Evolutionary conservation across 2,797 vertebrate genomes (phyloP).

Genomic region (Bryconaethiops microstoma): DNA sequence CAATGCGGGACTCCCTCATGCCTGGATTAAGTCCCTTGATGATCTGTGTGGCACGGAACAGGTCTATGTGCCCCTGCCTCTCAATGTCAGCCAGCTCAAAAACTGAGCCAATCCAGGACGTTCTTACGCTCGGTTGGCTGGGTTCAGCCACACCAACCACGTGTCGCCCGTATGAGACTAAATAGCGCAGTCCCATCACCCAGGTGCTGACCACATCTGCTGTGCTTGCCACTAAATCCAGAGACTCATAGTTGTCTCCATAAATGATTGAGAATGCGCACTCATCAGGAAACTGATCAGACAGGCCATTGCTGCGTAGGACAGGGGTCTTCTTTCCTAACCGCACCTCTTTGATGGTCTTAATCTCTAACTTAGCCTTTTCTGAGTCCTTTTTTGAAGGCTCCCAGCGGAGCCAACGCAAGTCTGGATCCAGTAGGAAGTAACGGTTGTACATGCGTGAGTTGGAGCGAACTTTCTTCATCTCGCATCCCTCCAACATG

Average conservation of each 20-base stretch:
- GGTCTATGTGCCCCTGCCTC: constrained; percentile 82
- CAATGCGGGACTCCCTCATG: constrained; percentile 88
- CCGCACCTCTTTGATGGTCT: constrained; percentile 90
- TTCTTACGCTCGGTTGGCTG: constrained; percentile 83
- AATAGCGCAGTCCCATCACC: constrained; percentile 93
- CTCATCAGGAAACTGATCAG: constrained; percentile 91
- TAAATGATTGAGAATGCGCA: constrained; percentile 95
- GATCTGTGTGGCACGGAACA: constrained; percentile 87
- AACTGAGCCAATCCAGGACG: constrained; percentile 90
- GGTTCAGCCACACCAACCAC: constrained; percentile 80
- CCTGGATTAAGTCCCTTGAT: constrained; percentile 91
- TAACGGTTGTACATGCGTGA: constrained; percentile 94
- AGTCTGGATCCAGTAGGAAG: constrained; percentile 88
- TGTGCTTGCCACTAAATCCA: constrained; percentile 89
- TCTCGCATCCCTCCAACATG: constrained; percentile 94
- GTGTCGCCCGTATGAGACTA: constrained; percentile 90
- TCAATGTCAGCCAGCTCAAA: constrained; percentile 86
- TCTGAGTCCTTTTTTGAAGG: constrained; percentile 93
- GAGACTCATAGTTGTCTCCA: constrained; percentile 92
- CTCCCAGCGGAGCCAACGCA: constrained; percentile 91
- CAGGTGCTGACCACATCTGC: constrained; percentile 90
- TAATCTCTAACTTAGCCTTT: constrained; percentile 92
- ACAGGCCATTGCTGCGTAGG: constrained; percentile 89
- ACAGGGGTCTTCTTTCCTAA: constrained; percentile 91
- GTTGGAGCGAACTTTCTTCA: constrained; percentile 95